These are phyloP conservation scores for Micoletzkya japonica DNA, from an alignment of 2,888 invertebrate species.

Conservation along the genomic window DNA sequence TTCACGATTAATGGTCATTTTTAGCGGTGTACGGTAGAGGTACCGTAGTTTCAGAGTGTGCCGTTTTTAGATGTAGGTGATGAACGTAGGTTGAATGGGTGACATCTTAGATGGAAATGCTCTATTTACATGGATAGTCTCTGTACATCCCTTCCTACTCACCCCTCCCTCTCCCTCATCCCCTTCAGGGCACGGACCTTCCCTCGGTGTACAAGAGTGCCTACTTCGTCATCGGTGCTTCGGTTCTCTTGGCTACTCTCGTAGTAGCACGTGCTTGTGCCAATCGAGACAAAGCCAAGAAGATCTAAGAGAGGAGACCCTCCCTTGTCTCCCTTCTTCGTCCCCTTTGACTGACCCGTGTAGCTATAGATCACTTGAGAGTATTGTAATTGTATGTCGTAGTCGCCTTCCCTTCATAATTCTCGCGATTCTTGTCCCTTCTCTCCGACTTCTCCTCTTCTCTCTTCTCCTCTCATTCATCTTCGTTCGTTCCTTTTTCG, in stretches of 20 bases:
- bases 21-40: too few species aligned
- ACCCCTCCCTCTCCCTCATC: too few species aligned
- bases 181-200: slow-evolving; percentile 39
- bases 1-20: too few species aligned
- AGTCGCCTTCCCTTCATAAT: neutral
- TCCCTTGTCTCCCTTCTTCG: slow-evolving; percentile 23
- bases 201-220: slow-evolving; percentile 57
- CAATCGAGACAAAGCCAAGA: slow-evolving; percentile 36
- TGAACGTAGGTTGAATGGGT: too few species aligned
- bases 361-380: slow-evolving; percentile 20
- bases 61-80: too few species aligned
- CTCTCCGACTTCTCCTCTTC: neutral
- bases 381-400: slow-evolving; percentile 3
- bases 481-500: neutral
- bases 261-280: slow-evolving; percentile 49
- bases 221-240: slow-evolving; percentile 58
- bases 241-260: slow-evolving; percentile 52
- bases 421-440: neutral
- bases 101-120: too few species aligned
- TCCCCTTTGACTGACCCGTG: slow-evolving; percentile 14
- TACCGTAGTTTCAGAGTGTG: too few species aligned
- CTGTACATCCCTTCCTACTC: too few species aligned
- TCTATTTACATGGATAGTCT: too few species aligned
- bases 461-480: slow-evolving; percentile 5
- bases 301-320: slow-evolving; percentile 9